Evolutionary conservation across 2,888 invertebrate genomes (phyloP), one percentile per base, ranked within the genome.

Genomic region (Rapana venosa): DNA sequence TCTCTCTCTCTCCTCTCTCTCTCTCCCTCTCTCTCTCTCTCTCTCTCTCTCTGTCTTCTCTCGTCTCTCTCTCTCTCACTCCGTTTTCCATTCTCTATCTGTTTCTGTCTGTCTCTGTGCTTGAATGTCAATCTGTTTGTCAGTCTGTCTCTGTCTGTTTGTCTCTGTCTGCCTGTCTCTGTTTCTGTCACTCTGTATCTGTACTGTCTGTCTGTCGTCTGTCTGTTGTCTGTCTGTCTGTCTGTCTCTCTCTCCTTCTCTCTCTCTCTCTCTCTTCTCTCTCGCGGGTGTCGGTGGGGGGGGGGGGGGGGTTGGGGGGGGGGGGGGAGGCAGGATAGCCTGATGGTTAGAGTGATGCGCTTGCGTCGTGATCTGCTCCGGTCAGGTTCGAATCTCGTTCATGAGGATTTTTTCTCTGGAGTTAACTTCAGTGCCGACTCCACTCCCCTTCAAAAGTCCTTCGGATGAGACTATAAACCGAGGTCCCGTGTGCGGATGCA

Each of bases 11-110:
- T 47, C 47, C n/a, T 26, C 47, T 58, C 15, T 58, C 30, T 58
- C 56, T 84, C 84, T 84, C 56, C 58, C 84, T 84, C 56, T 56
- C 56, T 56, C 56, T 84, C 56, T 56, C 47, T 84, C 84, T 84
- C 56, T 84, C 84, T 84, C 84, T 35, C n/a, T 56, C n/a, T 30
- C 84, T 84, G 6, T 58, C 84, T 84, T 30, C 56, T n/a, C 56
- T n/a, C 56, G n/a, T 84, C 56, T 84, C 15, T 84, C n/a, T 84
- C 22, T 83, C 83, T 83, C 26, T 47, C 47, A 47, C 22, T 77
- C 77, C n/a, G 4, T 77, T n/a, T n/a, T 11, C n/a, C 5, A 2
- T n/a, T 77, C n/a, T 83, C 47, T 83, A 0, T 83, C 83, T 83
- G 22, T 83, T 47, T 83, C 22, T 83, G 15, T 83, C 47, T 83